Percentiles rank a stretch among this genome's conserved stretches.
These are phyloP conservation scores for Latheticus oryzae DNA, from an alignment of 2,888 invertebrate genomes.

Conservation along the genomic window DNA sequence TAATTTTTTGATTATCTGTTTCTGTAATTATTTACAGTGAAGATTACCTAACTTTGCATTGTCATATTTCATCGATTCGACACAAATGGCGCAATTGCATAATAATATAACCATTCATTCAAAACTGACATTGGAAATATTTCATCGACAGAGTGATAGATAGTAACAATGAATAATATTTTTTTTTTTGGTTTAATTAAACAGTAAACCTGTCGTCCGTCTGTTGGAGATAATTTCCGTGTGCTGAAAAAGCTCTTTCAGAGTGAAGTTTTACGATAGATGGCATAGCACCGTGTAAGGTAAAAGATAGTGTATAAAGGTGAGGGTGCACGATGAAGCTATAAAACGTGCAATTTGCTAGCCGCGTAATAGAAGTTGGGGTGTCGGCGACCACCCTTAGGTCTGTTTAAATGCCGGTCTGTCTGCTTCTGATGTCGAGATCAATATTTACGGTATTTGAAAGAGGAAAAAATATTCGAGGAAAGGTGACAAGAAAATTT, in stretches of 20 bases:
- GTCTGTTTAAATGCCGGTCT: conserved; percentile 38
- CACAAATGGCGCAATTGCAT: too few relatives aligned
- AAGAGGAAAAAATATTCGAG: conserved; percentile 14
- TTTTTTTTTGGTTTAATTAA: conserved; percentile 22
- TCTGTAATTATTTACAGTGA: too few relatives aligned
- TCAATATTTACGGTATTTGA: conserved; percentile 39
- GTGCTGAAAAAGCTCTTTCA: conserved; percentile 3
- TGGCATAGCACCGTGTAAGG: conserved; percentile 32
- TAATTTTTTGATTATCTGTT: too few relatives aligned
- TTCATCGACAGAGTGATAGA: too few relatives aligned
- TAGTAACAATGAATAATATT: neutral
- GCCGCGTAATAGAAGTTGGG: conserved; percentile 59
- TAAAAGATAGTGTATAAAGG: conserved; percentile 45
- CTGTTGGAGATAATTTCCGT: conserved; percentile 7
- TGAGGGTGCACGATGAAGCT: conserved; percentile 55
- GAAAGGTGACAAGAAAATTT: conserved; percentile 21
- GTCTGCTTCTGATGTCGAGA: conserved; percentile 38
- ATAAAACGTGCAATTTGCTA: conserved; percentile 59
- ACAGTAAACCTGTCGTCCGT: conserved; percentile 15
- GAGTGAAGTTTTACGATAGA: conserved; percentile 30
- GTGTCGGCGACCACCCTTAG: conserved; percentile 47
- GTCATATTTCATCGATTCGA: too few relatives aligned
- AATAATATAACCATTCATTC: too few relatives aligned
- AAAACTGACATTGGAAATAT: neutral
- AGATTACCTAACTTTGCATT: too few relatives aligned